These are phyloP conservation scores for Miichthys miiuy DNA, from an alignment of 2,797 vertebrate species.

Conservation along the genomic window DNA sequence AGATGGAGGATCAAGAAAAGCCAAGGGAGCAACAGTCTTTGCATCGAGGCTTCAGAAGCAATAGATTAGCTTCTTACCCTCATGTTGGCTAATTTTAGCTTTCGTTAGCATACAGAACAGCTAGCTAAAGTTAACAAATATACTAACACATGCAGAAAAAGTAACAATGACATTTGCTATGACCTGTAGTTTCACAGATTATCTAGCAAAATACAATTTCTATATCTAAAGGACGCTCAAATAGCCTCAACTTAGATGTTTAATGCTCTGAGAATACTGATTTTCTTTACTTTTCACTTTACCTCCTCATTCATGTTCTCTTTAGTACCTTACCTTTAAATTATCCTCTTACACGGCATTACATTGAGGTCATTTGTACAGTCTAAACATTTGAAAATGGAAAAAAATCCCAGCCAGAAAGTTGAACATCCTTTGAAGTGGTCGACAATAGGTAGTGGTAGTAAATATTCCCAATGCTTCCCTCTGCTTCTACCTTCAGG, in stretches of 20 bases:
- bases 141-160: no score
- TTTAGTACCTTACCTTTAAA: not conserved
- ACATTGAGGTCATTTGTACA: conserved; percentile 3
- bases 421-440: conserved; percentile 36
- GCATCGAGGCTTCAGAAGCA: no score
- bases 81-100: no score
- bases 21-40: no score
- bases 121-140: no score
- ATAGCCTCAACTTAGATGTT: not conserved
- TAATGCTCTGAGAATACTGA: not conserved
- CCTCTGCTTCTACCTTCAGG: conserved; percentile 28
- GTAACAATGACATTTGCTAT: no score
- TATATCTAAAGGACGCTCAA: no score
- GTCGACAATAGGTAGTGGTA: not conserved
- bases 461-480: conserved; percentile 15
- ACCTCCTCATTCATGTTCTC: conserved; percentile 12
- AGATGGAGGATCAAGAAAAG: no score
- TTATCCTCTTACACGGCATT: not conserved
- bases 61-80: no score
- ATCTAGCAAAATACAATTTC: no score
- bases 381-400: conserved; percentile 28
- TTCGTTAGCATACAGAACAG: no score
- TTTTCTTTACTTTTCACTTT: conserved; percentile 2
- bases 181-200: no score
- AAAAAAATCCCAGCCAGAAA: not conserved